A percentile compares a stretch with the other conserved stretches of the same genome.
Conservation (phyloP, 1,140 invertebrate species). For the Nymphalis io region DNA sequence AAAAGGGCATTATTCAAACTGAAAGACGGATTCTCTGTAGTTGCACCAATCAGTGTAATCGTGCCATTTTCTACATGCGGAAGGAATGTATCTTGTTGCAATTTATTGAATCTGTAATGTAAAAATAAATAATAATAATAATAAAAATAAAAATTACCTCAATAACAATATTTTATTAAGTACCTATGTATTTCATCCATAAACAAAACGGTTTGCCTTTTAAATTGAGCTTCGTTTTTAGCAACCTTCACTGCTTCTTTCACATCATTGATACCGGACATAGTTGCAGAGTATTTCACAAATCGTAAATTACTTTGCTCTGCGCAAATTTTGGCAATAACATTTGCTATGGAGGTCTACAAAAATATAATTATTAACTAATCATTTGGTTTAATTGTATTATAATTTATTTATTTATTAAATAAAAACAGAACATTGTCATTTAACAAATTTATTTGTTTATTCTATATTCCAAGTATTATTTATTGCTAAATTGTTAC, state of each 20-base stretch:
- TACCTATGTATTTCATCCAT: conserved; percentile 93
- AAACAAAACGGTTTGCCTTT: conserved; percentile 89
- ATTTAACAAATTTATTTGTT: background rate
- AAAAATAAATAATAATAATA: conserved; percentile 21
- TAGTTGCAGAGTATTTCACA: conserved; percentile 89
- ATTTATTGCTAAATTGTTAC: too few relatives aligned
- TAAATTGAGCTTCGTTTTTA: conserved; percentile 87
- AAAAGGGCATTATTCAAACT: conserved; percentile 90
- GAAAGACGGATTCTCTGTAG: conserved; percentile 94
- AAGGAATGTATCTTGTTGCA: conserved; percentile 90
- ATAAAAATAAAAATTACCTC: conserved; percentile 16
- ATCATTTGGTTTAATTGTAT: background rate
- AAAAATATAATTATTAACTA: conserved; percentile 44
- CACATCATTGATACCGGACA: conserved; percentile 88
- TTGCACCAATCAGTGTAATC: conserved; percentile 91
- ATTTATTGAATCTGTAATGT: conserved; percentile 87
- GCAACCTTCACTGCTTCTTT: conserved; percentile 88
- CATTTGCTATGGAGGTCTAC: conserved; percentile 89
- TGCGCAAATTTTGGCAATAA: conserved; percentile 87
- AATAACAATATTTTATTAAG: background rate
- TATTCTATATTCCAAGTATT: background rate
- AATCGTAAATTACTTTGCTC: conserved; percentile 83
- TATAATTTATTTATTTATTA: background rate
- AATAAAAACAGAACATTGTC: background rate
- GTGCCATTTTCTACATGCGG: conserved; percentile 90